Evolutionary conservation across 2,888 invertebrate genomes (phyloP), one percentile per base, ranked within the genome.

Genomic region (Ormyrus nitidulus): DNA sequence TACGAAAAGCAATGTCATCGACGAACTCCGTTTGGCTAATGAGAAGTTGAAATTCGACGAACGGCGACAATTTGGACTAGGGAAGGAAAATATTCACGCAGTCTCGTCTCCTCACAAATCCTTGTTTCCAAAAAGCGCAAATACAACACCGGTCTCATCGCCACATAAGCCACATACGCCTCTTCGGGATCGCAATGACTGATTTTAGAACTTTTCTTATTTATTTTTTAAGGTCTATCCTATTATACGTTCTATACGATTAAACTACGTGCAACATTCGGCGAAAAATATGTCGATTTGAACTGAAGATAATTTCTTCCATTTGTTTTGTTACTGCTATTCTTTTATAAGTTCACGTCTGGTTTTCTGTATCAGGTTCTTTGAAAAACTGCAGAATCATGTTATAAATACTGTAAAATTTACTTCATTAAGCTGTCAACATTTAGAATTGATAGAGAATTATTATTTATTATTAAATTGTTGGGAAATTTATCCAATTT

Each of bases 181-280:
- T 13, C 79, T 82, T 62, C 76, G 82, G 9, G 79, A 81, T 71
- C 62, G 82, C n/a, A 82, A 82, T 62, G 82, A 82, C 11, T 82
- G 73, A 82, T n/a, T 66, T 79, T 54, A 46, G 53, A 48, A 54
- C 13, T 53, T 54, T 79, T 49, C 5, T 79, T 7, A 19, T 66
- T 9, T 75, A 53, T n/a, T 5, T 75, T 64, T 59, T 78, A 4
- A 66, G 72, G 19, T 62, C 44, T 69, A 4, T 62, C 48, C 10
- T 58, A 34, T 44, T 54, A 69, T 0, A 34, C 34, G 34, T 34
- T 34, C 34, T 34, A n/a, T n/a, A 48, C 8, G 34, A 59, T 3
- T 62, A 48, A 66, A 69, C 46, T 44, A 56, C n/a, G 49, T 56
- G 54, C 58, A 69, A 77, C 44, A 6, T 51, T 34, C 44, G 13